Evolutionary conservation across 2,888 invertebrate species (phyloP), one percentile per base, ranked within the genome.

Genomic region (Leptopilina myrica): DNA sequence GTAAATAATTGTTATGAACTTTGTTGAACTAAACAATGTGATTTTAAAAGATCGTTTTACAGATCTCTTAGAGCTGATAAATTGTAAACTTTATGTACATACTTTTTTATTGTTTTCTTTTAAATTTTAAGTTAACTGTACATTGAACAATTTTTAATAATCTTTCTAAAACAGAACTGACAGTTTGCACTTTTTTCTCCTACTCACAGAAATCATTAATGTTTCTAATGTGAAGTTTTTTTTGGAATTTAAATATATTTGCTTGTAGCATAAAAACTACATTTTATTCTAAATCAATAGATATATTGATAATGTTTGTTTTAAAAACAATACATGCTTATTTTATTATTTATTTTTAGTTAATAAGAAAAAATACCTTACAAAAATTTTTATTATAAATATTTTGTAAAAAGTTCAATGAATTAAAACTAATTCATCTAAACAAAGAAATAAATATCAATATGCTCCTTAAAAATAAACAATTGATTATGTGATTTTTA

Each of bases 51-150:
- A 53, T 12, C 26, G 9, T 53, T 53, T 53, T 46, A 12, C 14
- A 7, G 14, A 69, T 69, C 69, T 53, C 69, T 53, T 53, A 46
- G 67, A 46, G 46, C 46, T 53, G 53, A 53, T 20, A 62, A 69
- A 69, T 56, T 69, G 53, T 26, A 69, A 14, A 53, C 26, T 69
- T 33, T 14, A 9, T 69, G 15, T 56, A 53, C 5, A 8, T 69
- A 69, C 26, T 53, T 69, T 56, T 53, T 56, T 56, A 12, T 33
- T 0, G 7, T 53, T 69, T 26, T 26, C 26, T 69, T 43, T 43
- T 43, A 43, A 43, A 43, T 8, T 8, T 69, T 9, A 8, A 8
- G 0, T 33, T 53, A 56, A 2, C 1, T 69, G 20, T 12, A 46
- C 49, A 12, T 56, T 69, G 7, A 3, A 69, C 3, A n/a, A 8